Evolutionary conservation across 2,113 vertebrate species (phyloP).

Genomic region (Phodopus roborovskii): DNA sequence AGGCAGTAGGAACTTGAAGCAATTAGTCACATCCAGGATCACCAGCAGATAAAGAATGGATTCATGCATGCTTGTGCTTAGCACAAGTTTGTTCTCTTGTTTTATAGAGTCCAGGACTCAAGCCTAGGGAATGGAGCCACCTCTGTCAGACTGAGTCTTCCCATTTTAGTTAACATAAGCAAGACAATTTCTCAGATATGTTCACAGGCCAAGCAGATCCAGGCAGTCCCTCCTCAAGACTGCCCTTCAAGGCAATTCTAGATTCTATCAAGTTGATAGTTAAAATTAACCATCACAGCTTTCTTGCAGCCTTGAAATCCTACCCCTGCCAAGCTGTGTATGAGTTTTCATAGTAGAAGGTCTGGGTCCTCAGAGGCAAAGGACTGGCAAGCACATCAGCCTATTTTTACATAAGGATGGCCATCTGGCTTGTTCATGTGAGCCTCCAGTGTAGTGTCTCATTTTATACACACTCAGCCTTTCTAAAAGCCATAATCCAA

Average conservation of each 20-base stretch:
- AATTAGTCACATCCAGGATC: background rate
- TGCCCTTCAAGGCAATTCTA: background rate
- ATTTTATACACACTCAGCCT: background rate
- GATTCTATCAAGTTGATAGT: too few species aligned
- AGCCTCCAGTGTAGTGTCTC: background rate
- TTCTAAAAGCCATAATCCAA: background rate
- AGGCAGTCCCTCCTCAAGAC: too few species aligned
- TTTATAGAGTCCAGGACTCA: background rate
- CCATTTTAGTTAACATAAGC: background rate
- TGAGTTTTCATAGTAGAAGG: background rate
- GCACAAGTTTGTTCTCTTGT: background rate
- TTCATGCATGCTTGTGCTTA: too few species aligned
- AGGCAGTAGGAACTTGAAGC: too few species aligned
- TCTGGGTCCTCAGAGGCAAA: background rate
- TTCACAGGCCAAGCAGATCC: too few species aligned
- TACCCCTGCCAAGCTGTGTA: background rate
- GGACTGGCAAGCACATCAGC: fast-evolving
- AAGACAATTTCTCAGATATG: background rate
- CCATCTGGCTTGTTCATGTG: fast-evolving
- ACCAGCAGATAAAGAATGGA: background rate
- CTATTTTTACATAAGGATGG: background rate
- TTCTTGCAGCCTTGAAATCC: background rate
- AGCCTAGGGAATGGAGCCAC: background rate
- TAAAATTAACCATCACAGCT: background rate
- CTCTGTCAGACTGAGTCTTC: background rate